Conservation (phyloP, 1,140 invertebrate species). For the Bombus impatiens region DNA sequence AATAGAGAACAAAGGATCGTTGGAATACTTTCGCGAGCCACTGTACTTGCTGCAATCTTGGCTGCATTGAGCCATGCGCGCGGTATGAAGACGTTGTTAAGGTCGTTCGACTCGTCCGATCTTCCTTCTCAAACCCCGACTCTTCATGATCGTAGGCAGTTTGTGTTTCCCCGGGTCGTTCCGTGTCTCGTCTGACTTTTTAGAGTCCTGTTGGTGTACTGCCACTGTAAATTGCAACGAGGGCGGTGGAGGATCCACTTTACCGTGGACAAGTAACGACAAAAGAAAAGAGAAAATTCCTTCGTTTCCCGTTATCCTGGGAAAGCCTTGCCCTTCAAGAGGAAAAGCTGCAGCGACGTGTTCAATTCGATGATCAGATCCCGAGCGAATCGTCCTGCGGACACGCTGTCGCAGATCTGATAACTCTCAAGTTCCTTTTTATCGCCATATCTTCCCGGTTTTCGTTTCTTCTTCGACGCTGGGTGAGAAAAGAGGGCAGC, state of each 20-base stretch:
- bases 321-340: not conserved
- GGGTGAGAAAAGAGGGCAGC: not conserved
- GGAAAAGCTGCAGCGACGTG: not conserved
- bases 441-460: not conserved
- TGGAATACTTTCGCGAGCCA: not conserved
- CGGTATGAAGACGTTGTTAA: slow-evolving; percentile 42
- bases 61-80: slow-evolving; percentile 35
- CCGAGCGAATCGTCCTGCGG: not conserved
- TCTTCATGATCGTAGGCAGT: not conserved
- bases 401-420: not conserved
- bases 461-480: not conserved
- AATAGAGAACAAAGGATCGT: too few species aligned
- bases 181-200: not conserved
- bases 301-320: not conserved
- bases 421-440: not conserved
- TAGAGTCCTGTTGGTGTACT: not conserved
- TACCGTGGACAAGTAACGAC: not conserved
- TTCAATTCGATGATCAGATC: slow-evolving; percentile 2
- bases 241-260: not conserved
- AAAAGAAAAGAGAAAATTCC: not conserved
- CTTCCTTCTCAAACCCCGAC: not conserved
- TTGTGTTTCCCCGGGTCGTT: not conserved
- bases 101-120: not conserved
- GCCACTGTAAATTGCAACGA: not conserved
- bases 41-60: not conserved